Conservation (phyloP, 2,888 invertebrate species). For the Maniola hyperantus region DNA sequence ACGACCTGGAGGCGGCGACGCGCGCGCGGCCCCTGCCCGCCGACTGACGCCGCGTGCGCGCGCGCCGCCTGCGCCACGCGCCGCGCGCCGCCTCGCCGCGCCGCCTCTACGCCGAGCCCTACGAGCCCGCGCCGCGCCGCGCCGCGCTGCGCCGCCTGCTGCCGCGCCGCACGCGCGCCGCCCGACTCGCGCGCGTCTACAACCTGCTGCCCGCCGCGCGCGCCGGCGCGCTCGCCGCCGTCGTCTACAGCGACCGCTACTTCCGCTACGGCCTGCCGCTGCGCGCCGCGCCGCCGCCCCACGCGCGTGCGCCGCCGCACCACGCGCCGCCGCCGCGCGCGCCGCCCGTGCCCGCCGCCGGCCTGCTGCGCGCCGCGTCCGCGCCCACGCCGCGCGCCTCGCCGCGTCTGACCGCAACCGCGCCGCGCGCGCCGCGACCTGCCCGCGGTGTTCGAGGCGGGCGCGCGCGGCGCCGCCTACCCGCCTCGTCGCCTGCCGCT, state of each 20-base stretch:
- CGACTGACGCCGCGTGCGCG: conserved; percentile 67
- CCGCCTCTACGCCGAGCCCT: conserved; percentile 25
- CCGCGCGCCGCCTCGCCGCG: conserved; percentile 45
- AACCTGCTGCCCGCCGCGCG: conserved; percentile 49
- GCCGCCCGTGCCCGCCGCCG: conserved; percentile 27
- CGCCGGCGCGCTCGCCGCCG: conserved; percentile 60
- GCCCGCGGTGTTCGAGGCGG: conserved; percentile 41
- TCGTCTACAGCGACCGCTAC: conserved; percentile 78
- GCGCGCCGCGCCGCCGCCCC: conserved; percentile 49
- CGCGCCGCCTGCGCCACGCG: conserved; percentile 47
- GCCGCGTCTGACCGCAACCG: conserved; percentile 26
- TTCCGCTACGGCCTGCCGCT: conserved; percentile 73
- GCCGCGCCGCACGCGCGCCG: conserved; percentile 34
- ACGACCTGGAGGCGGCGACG: conserved; percentile 78
- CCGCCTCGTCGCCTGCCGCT: conserved; percentile 44
- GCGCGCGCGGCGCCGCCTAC: conserved; percentile 38
- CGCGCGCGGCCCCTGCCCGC: conserved; percentile 58
- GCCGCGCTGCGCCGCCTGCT: conserved; percentile 42
- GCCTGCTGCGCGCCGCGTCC: conserved; percentile 28
- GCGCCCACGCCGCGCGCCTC: conserved; percentile 36
- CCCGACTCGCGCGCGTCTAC: conserved; percentile 38
- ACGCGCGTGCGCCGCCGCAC: conserved; percentile 41
- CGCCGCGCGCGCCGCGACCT: conserved; percentile 41
- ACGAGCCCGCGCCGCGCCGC: conserved; percentile 48
- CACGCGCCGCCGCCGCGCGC: conserved; percentile 41